Evolutionary conservation across 2,888 invertebrate species (phyloP).

Genomic region (Molanna angustata): DNA sequence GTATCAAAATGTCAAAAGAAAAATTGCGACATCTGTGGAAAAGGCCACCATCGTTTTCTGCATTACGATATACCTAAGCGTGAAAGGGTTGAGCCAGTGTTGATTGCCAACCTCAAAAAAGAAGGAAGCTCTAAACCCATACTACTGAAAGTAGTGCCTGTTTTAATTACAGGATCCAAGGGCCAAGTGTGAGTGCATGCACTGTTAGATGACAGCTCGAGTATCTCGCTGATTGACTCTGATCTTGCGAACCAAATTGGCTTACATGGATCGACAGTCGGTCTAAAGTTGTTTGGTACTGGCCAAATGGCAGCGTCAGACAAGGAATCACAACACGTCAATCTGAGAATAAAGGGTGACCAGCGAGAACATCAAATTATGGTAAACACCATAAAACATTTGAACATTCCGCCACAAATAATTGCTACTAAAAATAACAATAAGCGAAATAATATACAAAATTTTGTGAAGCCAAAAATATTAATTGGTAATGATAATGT

Average conservation of each 20-base stretch:
- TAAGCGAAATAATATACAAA: no score
- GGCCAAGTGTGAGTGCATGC: slow-evolving; percentile 28
- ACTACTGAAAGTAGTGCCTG: slow-evolving; percentile 33
- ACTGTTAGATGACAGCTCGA: slow-evolving; percentile 35
- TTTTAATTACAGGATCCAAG: slow-evolving; percentile 31
- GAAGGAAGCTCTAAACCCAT: slow-evolving; percentile 14
- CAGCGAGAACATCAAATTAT: no score
- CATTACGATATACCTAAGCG: not conserved
- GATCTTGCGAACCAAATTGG: slow-evolving; percentile 28
- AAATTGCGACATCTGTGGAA: slow-evolving; percentile 24
- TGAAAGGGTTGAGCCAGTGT: not conserved
- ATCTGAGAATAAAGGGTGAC: not conserved
- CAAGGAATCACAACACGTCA: not conserved
- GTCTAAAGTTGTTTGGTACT: slow-evolving; percentile 33
- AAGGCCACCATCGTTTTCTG: slow-evolving; percentile 19
- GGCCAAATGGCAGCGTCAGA: slow-evolving; percentile 17
- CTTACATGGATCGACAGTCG: slow-evolving; percentile 27
- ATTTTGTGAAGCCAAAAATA: no score
- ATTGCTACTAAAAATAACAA: no score
- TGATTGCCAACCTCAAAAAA: no score
- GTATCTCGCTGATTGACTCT: slow-evolving; percentile 32
- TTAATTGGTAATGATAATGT: no score
- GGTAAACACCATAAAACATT: no score
- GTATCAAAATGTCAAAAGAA: not conserved
- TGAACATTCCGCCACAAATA: no score